Base-by-base conservation (phyloP, 2,113 vertebrate genomes). In the Dascyllus trimaculatus region DNA sequence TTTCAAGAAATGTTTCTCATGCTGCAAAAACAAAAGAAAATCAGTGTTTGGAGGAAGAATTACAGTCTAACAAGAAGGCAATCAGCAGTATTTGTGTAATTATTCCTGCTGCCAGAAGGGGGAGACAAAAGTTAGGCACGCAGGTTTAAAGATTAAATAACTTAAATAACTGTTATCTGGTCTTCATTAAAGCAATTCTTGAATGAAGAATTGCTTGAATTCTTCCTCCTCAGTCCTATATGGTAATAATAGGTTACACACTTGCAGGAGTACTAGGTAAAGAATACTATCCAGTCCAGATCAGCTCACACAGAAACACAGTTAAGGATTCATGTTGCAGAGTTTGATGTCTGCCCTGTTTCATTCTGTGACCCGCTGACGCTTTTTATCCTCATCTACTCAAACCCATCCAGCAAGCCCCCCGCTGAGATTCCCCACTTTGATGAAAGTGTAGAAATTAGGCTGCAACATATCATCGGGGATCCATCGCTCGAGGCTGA, bases 401-500 rank as follows among this genome's bases (percentile, higher is more conserved):
- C 22, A 35, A 21, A 81, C 46, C 49, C 29, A 35, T 63, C 58
- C 69, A 62, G 21, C 62, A 46, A 11, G 11, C 18, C 53, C 59
- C 76, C 71, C 66, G 4, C 49, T 64, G 74, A 78, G 63, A 26
- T 51, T 22, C 66, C 64, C 32, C 1, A 32, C 63, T 61, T 72
- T 71, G 72, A 71, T 25, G 24, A 76, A 43, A 63, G 32, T n/a
- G 18, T 26, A 70, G 52, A 88, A 82, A 85, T 65, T 63, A 78
- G 71, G 58, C 78, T 63, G 67, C 11, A 64, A 59, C 58, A 21
- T 52, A 65, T 78, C 81, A 10, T 6, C 32, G 13, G 73, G 81
- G 86, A 79, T 71, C 48, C 56, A 53, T 64, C 14, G 68, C 82
- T 85, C 7, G 19, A 65, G 80, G 81, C 78, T 57, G 24, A 67